Conservation (phyloP, 2,888 invertebrate genomes). For the Brenthis daphne region DNA sequence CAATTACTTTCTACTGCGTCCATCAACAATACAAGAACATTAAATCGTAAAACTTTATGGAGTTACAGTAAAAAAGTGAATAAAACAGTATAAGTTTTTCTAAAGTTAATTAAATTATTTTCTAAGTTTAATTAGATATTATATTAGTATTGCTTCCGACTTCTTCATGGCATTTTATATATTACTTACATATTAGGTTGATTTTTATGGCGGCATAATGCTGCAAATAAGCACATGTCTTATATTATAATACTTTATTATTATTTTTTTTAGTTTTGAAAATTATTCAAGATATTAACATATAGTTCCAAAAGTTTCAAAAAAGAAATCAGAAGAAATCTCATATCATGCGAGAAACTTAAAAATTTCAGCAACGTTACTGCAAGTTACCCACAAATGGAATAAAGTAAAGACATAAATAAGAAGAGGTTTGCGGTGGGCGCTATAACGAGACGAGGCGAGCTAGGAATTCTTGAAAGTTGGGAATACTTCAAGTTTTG, state of each 20-base stretch:
- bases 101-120: not conserved
- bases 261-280: not conserved
- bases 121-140: not conserved
- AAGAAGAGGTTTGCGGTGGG: conserved; percentile 71
- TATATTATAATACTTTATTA: not conserved
- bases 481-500: conserved; percentile 66
- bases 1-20: conserved; percentile 27
- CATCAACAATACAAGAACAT: conserved; percentile 14
- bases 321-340: conserved; percentile 34
- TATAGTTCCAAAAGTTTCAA: conserved; percentile 1
- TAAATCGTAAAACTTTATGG: conserved; percentile 1
- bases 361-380: conserved; percentile 43
- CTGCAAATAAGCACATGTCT: not conserved
- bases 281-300: not conserved
- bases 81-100: conserved; percentile 1
- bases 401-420: conserved; percentile 76
- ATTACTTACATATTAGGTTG: too few species aligned
- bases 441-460: conserved; percentile 66
- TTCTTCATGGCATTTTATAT: too few species aligned
- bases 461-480: conserved; percentile 56
- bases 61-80: conserved; percentile 3
- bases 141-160: too few species aligned
- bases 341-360: conserved; percentile 35
- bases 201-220: too few species aligned
- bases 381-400: conserved; percentile 58